A percentile compares a stretch with the other conserved stretches of the same genome.
These are phyloP conservation scores for Macrochelys suwanniensis DNA, from an alignment of 2,797 vertebrate genomes.

Conservation along the genomic window DNA sequence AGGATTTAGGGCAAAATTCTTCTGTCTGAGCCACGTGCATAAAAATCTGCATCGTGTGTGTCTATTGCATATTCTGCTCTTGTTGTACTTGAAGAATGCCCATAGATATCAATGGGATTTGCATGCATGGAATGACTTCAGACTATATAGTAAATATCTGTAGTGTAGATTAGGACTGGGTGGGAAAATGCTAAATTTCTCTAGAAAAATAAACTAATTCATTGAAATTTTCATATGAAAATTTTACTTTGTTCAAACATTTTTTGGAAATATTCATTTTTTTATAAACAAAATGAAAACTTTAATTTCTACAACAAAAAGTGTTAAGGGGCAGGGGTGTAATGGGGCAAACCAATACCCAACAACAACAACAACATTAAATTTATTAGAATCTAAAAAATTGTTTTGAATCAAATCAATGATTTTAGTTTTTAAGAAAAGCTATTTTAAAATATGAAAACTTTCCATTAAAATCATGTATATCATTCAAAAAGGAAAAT, in stretches of 20 bases:
- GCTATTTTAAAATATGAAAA: not conserved
- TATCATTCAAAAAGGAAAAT: conserved; percentile 21
- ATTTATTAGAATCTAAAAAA: not conserved
- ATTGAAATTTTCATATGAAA: not conserved
- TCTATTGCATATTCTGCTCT: not conserved
- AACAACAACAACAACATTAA: not conserved
- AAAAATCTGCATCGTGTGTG: not conserved
- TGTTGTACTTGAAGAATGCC: not conserved
- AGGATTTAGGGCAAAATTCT: conserved; percentile 53
- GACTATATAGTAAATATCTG: not conserved
- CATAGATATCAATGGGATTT: not conserved
- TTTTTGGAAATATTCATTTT: not conserved
- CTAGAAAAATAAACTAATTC: too few species aligned
- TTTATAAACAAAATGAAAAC: not conserved
- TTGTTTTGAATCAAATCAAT: too few species aligned
- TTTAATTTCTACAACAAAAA: not conserved
- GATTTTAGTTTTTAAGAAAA: too few species aligned
- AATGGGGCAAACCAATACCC: not conserved
- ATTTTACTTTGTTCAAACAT: not conserved
- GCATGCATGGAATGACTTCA: not conserved
- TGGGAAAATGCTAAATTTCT: not conserved
- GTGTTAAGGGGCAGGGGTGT: not conserved
- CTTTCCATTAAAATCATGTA: not conserved
- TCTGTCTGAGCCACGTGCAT: conserved; percentile 18
- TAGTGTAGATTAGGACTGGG: not conserved